A percentile compares a stretch with the other conserved stretches of the same genome.
These are phyloP conservation scores for Ailuropoda melanoleuca DNA, from an alignment of 2,113 vertebrate species.

Conservation along the genomic window DNA sequence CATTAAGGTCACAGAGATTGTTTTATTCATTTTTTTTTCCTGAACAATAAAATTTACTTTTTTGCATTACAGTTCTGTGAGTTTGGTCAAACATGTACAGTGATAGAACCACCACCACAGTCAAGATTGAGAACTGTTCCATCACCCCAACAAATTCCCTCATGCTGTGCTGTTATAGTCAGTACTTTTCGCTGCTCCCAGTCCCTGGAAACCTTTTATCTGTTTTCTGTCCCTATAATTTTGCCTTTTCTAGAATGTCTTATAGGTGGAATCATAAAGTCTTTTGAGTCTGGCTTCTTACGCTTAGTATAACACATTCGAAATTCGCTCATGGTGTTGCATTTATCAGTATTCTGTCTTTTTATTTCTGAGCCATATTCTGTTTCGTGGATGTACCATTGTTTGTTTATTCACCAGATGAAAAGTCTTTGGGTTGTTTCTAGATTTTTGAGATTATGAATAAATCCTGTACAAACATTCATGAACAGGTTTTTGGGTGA, in stretches of 20 bases:
- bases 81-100: background rate
- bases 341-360: background rate
- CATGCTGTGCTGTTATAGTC: background rate
- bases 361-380: background rate
- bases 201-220: background rate
- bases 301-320: background rate
- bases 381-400: background rate
- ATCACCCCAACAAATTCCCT: background rate
- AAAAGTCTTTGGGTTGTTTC: background rate
- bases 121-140: background rate
- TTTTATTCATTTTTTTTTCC: background rate
- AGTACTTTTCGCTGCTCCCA: background rate
- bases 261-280: background rate
- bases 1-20: background rate
- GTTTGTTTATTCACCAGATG: background rate
- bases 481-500: background rate
- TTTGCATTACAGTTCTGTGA: background rate
- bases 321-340: background rate
- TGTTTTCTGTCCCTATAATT: background rate
- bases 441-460: background rate
- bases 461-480: background rate
- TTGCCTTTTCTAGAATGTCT: background rate
- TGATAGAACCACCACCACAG: background rate
- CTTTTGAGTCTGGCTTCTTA: background rate
- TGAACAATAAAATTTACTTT: background rate